A percentile compares a stretch with the other conserved stretches of the same genome.
Evolutionary conservation across 2,888 invertebrate species (phyloP).

Genomic region (Folsomia manolachei): DNA sequence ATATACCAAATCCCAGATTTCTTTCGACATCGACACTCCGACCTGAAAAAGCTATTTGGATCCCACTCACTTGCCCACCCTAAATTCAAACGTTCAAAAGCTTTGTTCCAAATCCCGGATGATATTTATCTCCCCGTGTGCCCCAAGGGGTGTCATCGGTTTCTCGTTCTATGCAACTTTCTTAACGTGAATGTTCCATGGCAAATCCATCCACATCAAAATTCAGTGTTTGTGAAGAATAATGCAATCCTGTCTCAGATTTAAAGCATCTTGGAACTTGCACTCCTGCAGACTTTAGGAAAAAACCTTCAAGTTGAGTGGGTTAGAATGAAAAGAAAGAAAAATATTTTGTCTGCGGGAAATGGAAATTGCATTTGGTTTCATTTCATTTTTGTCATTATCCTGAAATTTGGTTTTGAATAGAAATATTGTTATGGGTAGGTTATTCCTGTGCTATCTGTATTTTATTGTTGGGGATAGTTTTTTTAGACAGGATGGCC

Average conservation of each 20-base stretch:
- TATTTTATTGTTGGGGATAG: too few relatives aligned
- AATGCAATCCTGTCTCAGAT: conserved; percentile 13
- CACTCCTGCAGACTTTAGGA: background rate
- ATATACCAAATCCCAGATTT: background rate
- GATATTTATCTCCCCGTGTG: conserved; percentile 49
- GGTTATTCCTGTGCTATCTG: too few relatives aligned
- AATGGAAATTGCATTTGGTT: background rate
- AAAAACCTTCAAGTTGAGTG: background rate
- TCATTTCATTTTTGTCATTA: background rate
- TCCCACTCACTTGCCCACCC: conserved; percentile 20
- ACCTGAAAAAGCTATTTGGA: conserved; percentile 35
- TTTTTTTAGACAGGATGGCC: too few relatives aligned
- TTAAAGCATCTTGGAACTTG: conserved; percentile 16
- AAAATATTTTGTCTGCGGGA: background rate
- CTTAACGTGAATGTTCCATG: conserved; percentile 13
- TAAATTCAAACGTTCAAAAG: conserved; percentile 24
- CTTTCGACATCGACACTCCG: background rate
- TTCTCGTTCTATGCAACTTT: background rate
- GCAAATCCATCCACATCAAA: conserved; percentile 8
- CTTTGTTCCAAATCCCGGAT: conserved; percentile 48
- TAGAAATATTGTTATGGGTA: background rate
- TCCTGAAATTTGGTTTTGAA: background rate
- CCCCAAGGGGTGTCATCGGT: conserved; percentile 49
- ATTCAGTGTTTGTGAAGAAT: conserved; percentile 4
- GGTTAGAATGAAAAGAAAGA: background rate